Conservation (phyloP, 2,797 vertebrate genomes). For the Ara ararauna region DNA sequence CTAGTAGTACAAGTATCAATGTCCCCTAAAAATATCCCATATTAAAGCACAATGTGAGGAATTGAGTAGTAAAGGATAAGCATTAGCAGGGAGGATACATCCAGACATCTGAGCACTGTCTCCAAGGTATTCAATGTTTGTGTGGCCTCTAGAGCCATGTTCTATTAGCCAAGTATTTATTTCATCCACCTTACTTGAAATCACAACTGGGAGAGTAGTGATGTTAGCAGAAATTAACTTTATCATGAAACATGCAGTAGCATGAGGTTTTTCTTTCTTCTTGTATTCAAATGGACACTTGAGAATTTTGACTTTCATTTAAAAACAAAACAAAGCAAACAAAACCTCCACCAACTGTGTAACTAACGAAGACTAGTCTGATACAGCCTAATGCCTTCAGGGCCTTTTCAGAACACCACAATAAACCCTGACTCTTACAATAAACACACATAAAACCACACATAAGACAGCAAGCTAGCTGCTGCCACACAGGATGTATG, state of each 20-base stretch:
- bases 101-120: not conserved
- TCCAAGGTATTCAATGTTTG: not conserved
- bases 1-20: not conserved
- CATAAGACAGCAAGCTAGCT: not conserved
- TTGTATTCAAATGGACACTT: not conserved
- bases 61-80: not conserved
- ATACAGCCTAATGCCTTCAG: not conserved
- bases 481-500: not conserved
- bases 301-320: not conserved
- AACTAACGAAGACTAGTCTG: not conserved
- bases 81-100: not conserved
- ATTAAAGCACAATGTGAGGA: not conserved
- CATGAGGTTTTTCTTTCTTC: not conserved
- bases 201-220: not conserved
- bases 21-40: not conserved
- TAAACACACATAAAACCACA: not conserved
- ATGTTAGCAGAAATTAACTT: not conserved
- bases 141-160: not conserved
- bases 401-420: not conserved
- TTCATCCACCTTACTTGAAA: not conserved
- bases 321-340: not conserved
- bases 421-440: not conserved
- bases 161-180: not conserved
- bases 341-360: not conserved
- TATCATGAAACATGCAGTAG: not conserved